These are phyloP conservation scores for Muscicapa striata DNA, from an alignment of 2,797 vertebrate species.

Conservation along the genomic window DNA sequence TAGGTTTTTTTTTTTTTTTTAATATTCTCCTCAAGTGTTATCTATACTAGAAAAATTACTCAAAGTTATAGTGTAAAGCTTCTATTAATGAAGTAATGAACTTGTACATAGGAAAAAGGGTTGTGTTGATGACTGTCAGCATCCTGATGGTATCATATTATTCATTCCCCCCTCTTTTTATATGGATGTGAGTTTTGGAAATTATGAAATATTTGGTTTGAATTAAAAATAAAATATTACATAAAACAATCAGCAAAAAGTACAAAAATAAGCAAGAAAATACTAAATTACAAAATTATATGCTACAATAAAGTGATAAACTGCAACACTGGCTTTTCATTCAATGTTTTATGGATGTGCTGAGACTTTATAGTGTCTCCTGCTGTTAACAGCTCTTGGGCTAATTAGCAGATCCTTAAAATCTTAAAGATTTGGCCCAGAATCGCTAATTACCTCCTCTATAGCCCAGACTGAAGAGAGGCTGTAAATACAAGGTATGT, in stretches of 20 bases:
- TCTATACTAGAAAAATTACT: neutral
- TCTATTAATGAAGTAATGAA: neutral
- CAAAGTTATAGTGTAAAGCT: neutral
- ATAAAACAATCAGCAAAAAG: neutral
- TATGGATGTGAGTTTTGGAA: neutral
- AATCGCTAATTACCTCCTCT: neutral
- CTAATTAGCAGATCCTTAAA: constrained; percentile 36
- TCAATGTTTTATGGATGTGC: neutral
- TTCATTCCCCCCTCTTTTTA: neutral
- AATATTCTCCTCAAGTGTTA: neutral
- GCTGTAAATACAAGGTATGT: neutral
- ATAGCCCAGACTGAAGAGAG: neutral
- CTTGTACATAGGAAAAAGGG: neutral
- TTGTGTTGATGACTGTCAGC: neutral
- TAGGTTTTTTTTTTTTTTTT: neutral
- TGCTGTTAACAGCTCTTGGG: neutral
- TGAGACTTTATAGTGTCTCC: neutral
- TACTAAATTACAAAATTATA: neutral
- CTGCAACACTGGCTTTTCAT: neutral
- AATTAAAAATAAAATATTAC: neutral
- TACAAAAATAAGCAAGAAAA: neutral
- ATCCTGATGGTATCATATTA: neutral
- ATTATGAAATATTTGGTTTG: neutral
- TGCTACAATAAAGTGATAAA: neutral
- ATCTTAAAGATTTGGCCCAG: neutral